Conservation (phyloP, 2,113 vertebrate species). For the Phycodurus eques region DNA sequence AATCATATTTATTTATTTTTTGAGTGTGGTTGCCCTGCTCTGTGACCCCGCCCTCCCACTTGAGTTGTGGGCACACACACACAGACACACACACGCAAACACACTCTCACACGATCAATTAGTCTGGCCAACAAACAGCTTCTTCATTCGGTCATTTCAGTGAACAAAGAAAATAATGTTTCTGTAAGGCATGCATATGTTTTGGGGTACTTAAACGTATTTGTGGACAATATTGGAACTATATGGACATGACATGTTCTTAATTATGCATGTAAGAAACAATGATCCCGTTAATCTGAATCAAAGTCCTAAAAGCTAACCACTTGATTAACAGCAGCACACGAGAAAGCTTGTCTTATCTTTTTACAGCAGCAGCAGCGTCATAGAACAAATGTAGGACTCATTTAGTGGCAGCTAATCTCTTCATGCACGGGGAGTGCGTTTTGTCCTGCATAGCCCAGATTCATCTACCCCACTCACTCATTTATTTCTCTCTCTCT, state of each 20-base stretch:
- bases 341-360: conserved; percentile 31
- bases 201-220: too few species aligned
- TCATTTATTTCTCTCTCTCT: conserved; percentile 18
- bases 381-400: conserved; percentile 35
- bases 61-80: too few species aligned
- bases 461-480: conserved; percentile 36
- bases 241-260: too few species aligned
- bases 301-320: background rate
- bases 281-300: background rate
- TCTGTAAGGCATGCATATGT: too few species aligned
- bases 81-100: too few species aligned
- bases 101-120: too few species aligned
- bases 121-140: too few species aligned
- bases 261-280: background rate
- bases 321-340: conserved; percentile 6
- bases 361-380: conserved; percentile 10
- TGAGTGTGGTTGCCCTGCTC: too few species aligned
- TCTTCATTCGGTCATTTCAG: too few species aligned
- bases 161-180: too few species aligned
- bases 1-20: too few species aligned
- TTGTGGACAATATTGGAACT: background rate
- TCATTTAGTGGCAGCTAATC: conserved; percentile 38
- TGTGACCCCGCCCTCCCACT: too few species aligned
- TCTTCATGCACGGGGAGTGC: conserved; percentile 23
- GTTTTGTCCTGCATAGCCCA: conserved; percentile 32